Base-by-base conservation (phyloP, 2,113 vertebrate genomes). In the Lampris incognitus region DNA sequence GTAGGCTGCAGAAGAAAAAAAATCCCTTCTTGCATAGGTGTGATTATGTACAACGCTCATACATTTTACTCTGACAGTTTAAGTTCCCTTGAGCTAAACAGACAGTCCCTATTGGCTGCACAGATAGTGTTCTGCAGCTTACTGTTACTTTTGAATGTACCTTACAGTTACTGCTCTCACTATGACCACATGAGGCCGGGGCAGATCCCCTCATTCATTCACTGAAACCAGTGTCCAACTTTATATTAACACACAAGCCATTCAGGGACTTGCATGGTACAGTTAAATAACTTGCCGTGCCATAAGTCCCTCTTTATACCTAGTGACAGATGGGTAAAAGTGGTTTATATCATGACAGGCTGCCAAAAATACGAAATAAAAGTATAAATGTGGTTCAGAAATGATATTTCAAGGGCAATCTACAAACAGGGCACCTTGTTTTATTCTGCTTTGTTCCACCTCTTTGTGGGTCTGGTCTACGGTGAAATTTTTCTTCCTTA, bases 271-370 rank as follows among this genome's bases (percentile, higher is more conserved):
- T 74, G 79, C 69, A 51, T 49, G 50, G 55, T 56, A 44, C 74
- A 69, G 50, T 49, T 64, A 38, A 41, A 38, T 60, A 54, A 24
- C 72, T 81, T 55, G 38, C 55, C 5, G 55, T 24, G 62, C 67
- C 76, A 75, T 76, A 69, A 72, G 51, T 74, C 52, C 78, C 57
- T 69, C 77, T 66, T 84, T 82, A 82, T 41, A 56, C 51, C 70
- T 49, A 8, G 51, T 72, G 46, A 56, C 59, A 81, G 13, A 63
- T 59, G 64, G 68, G 36, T 57, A 60, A 80, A 83, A 72, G 58
- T 2, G 49, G 52, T n/a, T 62, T 37, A 37, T 2, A 66, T 64
- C 63, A 78, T 38, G 42, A 74, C 39, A 72, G 68, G 72, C 24
- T 66, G 58, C 39, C 62, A 68, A 54, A 79, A 76, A 66, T 66